These are phyloP conservation scores for Caranx ignobilis DNA, from an alignment of 2,113 vertebrate species.

Conservation along the genomic window DNA sequence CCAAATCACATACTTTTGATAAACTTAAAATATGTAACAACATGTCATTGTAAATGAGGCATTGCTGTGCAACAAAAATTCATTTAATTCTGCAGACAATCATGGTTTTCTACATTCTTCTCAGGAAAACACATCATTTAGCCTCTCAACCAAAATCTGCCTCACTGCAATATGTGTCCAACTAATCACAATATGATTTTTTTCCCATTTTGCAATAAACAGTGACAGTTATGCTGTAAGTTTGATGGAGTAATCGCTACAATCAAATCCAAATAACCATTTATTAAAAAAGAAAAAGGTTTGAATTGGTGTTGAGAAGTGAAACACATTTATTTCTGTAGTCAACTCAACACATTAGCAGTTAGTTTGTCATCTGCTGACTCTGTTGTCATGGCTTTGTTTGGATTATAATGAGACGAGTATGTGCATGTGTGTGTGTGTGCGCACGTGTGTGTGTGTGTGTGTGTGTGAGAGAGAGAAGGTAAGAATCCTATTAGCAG, in stretches of 20 bases:
- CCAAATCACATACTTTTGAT: too few species aligned
- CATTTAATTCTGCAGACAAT: too few species aligned
- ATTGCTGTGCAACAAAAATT: too few species aligned
- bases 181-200: too few species aligned
- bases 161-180: too few species aligned
- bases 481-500: conserved; percentile 68
- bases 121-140: too few species aligned
- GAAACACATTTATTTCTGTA: neutral
- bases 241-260: neutral
- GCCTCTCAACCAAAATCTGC: too few species aligned
- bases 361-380: neutral
- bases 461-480: conserved; percentile 27
- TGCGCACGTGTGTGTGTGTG: neutral
- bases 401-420: conserved; percentile 14
- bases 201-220: neutral
- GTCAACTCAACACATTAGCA: conserved; percentile 1
- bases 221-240: neutral
- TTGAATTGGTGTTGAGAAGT: neutral
- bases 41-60: too few species aligned
- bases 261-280: neutral
- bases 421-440: neutral
- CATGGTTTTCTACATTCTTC: too few species aligned
- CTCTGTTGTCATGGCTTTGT: neutral
- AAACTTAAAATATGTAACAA: too few species aligned
- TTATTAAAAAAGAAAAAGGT: neutral